These are phyloP conservation scores for Epizoanthus stellaris DNA, from an alignment of 92 coral and sea anemone genomes.

Conservation along the genomic window DNA sequence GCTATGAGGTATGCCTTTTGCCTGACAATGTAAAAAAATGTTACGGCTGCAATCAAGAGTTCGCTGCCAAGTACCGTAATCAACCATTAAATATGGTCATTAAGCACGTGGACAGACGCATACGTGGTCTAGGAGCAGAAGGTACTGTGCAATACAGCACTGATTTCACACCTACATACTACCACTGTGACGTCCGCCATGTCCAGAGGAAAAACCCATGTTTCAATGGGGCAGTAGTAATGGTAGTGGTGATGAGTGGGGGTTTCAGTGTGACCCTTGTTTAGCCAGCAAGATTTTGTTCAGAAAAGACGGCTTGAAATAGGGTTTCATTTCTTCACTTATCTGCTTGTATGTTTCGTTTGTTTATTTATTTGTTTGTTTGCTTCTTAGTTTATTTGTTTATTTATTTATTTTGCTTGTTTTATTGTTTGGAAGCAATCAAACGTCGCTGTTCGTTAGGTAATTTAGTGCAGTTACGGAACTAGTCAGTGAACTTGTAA, in stretches of 20 bases:
- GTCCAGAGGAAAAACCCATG: no score
- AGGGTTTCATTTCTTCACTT: background rate
- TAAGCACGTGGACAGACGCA: no score
- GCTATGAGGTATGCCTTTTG: constrained; percentile 4
- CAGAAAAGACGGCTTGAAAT: background rate
- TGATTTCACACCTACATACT: no score
- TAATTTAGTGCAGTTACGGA: background rate
- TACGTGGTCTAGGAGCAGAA: no score
- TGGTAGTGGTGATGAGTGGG: constrained; percentile 2
- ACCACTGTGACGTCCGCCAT: no score
- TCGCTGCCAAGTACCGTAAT: no score
- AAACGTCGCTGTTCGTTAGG: background rate
- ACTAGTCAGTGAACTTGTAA: background rate
- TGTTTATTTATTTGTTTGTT: background rate
- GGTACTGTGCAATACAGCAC: no score
- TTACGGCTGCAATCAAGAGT: no score
- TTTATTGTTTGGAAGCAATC: constrained; percentile 3
- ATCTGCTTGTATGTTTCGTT: background rate
- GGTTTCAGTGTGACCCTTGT: constrained; percentile 11
- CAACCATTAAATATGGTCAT: no score
- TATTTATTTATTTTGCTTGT: background rate
- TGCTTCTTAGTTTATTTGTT: no score
- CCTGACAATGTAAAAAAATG: background rate
- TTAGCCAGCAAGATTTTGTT: constrained; percentile 6
- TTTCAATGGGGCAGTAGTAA: no score